phyloP scores from a whole-genome alignment of 2,797 vertebrate species.

The Poeciliopsis infans region DNA sequence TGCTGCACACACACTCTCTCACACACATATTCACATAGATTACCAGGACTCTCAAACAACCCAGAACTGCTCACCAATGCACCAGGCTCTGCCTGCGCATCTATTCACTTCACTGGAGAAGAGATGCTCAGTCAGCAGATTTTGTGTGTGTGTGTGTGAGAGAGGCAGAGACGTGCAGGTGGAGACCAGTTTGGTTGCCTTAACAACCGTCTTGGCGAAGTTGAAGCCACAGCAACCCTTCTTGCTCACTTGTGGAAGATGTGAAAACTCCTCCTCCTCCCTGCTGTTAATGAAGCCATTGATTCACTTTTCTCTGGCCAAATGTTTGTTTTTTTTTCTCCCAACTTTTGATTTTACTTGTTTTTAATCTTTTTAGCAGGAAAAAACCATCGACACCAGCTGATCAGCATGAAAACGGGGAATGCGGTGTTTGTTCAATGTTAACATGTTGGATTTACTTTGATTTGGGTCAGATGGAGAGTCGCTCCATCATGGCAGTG shows the following conservation, averaged over 20 bases:
- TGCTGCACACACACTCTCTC: conserved; percentile 54
- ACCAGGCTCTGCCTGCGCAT: conserved; percentile 46
- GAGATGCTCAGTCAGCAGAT: conserved; percentile 32
- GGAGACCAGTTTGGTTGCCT: conserved; percentile 74
- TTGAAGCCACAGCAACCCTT: conserved; percentile 49
- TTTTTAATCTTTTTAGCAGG: conserved; percentile 48
- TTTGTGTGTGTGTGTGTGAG: conserved; percentile 18
- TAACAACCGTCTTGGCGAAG: conserved; percentile 71
- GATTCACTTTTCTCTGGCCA: conserved; percentile 45
- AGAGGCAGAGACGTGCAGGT: conserved; percentile 26
- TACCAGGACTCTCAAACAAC: conserved; percentile 32
- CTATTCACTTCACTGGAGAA: conserved; percentile 34
- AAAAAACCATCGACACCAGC: conserved; percentile 43
- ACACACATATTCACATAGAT: conserved; percentile 21
- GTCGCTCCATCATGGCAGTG: conserved; percentile 34
- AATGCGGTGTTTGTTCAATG: conserved; percentile 24
- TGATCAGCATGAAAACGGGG: conserved; percentile 26
- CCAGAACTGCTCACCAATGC: conserved; percentile 27
- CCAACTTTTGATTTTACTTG: conserved; percentile 76
- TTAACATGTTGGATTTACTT: background rate
- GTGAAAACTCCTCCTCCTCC: conserved; percentile 65
- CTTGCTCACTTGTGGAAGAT: conserved; percentile 34
- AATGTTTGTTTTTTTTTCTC: conserved; percentile 63
- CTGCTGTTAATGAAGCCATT: conserved; percentile 62
- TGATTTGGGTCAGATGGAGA: conserved; percentile 10